These are phyloP conservation scores for Rattus rattus DNA, from an alignment of 2,113 vertebrate genomes.

Conservation along the genomic window DNA sequence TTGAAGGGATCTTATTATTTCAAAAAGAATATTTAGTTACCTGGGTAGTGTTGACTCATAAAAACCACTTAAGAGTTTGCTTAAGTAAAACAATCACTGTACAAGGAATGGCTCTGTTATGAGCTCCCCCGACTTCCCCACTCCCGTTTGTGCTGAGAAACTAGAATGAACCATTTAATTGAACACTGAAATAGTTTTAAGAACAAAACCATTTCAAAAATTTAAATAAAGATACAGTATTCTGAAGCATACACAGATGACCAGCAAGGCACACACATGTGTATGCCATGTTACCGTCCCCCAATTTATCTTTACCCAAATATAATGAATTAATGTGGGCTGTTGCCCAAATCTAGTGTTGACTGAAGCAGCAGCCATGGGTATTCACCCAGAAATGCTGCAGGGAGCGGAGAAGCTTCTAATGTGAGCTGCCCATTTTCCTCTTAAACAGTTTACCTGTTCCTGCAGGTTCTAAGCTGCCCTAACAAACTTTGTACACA, in stretches of 20 bases:
- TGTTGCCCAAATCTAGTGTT: constrained; percentile 53
- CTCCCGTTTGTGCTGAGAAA: constrained; percentile 39
- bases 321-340: constrained; percentile 68
- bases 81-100: constrained; percentile 61
- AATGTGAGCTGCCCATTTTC: constrained; percentile 54
- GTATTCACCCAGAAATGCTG: constrained; percentile 6
- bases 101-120: not conserved
- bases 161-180: constrained; percentile 57
- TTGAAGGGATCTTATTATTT: constrained; percentile 23
- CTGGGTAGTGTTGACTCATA: constrained; percentile 27
- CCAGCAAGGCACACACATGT: constrained; percentile 8
- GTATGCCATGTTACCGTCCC: not conserved
- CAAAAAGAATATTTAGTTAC: constrained; percentile 62
- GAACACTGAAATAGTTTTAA: constrained; percentile 65
- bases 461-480: constrained; percentile 61
- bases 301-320: constrained; percentile 22
- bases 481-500: constrained; percentile 62
- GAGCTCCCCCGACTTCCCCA: not conserved
- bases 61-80: constrained; percentile 60
- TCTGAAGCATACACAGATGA: constrained; percentile 52
- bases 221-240: constrained; percentile 58
- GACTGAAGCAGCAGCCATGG: constrained; percentile 66
- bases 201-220: constrained; percentile 64
- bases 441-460: constrained; percentile 63
- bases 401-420: constrained; percentile 59